Percentiles rank a stretch among this genome's conserved stretches.
Evolutionary conservation across 2,888 invertebrate genomes (phyloP).

Genomic region (Archaeoteleia sp.): DNA sequence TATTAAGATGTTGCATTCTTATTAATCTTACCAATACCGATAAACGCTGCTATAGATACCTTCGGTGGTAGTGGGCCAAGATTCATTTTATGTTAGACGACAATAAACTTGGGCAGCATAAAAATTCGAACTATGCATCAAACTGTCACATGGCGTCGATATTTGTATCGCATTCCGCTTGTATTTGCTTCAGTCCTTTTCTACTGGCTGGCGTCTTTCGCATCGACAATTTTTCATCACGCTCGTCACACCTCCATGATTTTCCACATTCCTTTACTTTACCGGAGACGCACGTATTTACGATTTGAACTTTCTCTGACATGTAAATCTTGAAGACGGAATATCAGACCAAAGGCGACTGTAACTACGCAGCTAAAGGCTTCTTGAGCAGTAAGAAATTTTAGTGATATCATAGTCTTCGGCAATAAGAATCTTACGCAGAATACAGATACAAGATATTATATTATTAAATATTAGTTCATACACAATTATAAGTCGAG

Average conservation of each 20-base stretch:
- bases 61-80: slow-evolving; percentile 36
- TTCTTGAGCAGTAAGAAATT: no score
- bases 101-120: slow-evolving; percentile 57
- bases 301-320: slow-evolving; percentile 37
- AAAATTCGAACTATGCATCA: slow-evolving; percentile 60
- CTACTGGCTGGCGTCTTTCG: slow-evolving; percentile 33
- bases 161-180: slow-evolving; percentile 56
- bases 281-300: slow-evolving; percentile 27
- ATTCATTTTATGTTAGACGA: slow-evolving; percentile 55
- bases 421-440: no score
- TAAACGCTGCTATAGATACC: slow-evolving; percentile 37
- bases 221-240: slow-evolving; percentile 51
- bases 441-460: no score
- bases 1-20: slow-evolving; percentile 40
- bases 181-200: slow-evolving; percentile 50
- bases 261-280: slow-evolving; percentile 39
- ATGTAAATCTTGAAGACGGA: slow-evolving; percentile 25
- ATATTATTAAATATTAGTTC: no score
- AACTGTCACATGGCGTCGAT: slow-evolving; percentile 57
- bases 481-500: no score
- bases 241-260: slow-evolving; percentile 46
- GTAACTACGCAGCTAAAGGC: slow-evolving; percentile 23
- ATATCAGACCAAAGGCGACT: slow-evolving; percentile 30
- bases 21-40: slow-evolving; percentile 55
- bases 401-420: no score